Evolutionary conservation across 2,113 vertebrate genomes (phyloP).

Genomic region (Chrysemys picta): DNA sequence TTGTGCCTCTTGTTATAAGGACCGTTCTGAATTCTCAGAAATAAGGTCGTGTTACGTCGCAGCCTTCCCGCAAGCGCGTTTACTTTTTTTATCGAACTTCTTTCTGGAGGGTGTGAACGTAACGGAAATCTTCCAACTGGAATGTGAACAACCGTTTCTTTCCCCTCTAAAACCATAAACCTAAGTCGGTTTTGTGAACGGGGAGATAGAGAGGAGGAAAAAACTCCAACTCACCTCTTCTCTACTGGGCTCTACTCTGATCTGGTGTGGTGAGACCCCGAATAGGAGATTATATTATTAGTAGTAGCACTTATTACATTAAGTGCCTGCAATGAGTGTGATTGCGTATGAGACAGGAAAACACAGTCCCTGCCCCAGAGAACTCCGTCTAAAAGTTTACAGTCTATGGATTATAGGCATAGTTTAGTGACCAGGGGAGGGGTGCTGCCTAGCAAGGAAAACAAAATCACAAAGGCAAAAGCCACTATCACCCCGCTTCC

Average conservation of each 20-base stretch:
- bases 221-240: background rate
- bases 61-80: background rate
- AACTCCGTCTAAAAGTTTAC: too few species aligned
- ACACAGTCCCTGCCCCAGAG: background rate
- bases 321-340: background rate
- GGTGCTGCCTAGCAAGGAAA: background rate
- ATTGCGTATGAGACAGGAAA: background rate
- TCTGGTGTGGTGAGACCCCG: background rate
- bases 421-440: background rate
- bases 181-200: accelerated
- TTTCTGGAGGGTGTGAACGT: background rate
- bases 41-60: background rate
- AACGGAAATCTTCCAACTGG: background rate
- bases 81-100: background rate
- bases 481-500: background rate
- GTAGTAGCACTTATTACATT: background rate
- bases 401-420: background rate
- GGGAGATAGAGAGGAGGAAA: background rate
- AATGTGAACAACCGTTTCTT: background rate
- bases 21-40: background rate
- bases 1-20: background rate
- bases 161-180: background rate
- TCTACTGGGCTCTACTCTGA: background rate
- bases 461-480: background rate
- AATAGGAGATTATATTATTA: background rate